phyloP scores from a whole-genome alignment of 2,113 vertebrate species.

The Miniopterus natalensis region DNA sequence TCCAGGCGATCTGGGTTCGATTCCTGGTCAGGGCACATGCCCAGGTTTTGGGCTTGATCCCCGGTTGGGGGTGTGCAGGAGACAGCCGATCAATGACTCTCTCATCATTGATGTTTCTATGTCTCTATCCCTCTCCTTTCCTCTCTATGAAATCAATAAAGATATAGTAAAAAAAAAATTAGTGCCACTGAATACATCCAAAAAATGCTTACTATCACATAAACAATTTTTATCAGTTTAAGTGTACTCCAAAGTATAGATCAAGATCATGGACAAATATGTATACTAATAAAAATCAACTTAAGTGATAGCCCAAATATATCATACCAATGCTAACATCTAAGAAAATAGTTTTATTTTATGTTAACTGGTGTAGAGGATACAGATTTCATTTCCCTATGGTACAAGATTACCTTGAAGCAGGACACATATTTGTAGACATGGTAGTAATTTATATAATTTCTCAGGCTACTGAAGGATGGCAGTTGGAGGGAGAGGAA shows the following conservation, averaged over 20 bases:
- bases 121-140: too few relatives aligned
- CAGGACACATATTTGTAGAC: not conserved
- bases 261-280: not conserved
- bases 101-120: too few relatives aligned
- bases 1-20: too few relatives aligned
- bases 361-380: not conserved
- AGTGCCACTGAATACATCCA: not conserved
- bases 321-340: not conserved
- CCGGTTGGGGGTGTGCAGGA: too few relatives aligned
- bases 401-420: not conserved
- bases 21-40: too few relatives aligned
- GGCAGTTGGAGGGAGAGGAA: not conserved
- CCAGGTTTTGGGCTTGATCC: too few relatives aligned
- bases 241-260: not conserved
- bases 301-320: not conserved
- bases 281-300: not conserved
- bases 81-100: too few relatives aligned
- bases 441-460: not conserved
- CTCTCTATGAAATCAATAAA: too few relatives aligned
- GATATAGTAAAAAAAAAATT: not conserved
- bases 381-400: not conserved
- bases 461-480: not conserved
- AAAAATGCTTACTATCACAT: not conserved
- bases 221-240: not conserved
- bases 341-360: constrained; percentile 31